Percentiles rank a stretch among this genome's conserved stretches.
Evolutionary conservation across 1,140 invertebrate species (phyloP).

Genomic region (Leptopilina clavipes): DNA sequence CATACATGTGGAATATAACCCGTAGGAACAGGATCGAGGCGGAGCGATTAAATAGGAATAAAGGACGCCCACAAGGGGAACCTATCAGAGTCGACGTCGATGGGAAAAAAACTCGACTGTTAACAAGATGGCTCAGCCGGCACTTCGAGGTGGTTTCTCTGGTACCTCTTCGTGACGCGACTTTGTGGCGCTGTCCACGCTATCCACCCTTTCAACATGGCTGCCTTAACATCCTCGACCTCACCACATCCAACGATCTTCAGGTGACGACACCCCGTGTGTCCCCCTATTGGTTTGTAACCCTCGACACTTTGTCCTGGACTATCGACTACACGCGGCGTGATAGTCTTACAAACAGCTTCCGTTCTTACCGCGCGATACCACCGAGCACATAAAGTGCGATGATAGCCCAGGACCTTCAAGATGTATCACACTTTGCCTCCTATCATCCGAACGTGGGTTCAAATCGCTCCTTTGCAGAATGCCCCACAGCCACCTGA

Average conservation of each 20-base stretch:
- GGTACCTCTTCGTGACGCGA: constrained; percentile 59
- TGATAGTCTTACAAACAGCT: constrained; percentile 65
- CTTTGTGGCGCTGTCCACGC: constrained; percentile 61
- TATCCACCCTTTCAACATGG: constrained; percentile 70
- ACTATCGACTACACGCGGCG: constrained; percentile 69
- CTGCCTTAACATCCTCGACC: constrained; percentile 60
- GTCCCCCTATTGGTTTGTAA: constrained; percentile 55
- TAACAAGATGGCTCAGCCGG: constrained; percentile 73
- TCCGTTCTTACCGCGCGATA: constrained; percentile 57
- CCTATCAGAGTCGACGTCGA: constrained; percentile 70
- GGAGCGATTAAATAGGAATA: constrained; percentile 73
- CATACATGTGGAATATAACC: constrained; percentile 43
- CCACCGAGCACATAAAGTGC: constrained; percentile 41
- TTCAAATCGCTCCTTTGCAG: not conserved
- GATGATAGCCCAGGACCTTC: constrained; percentile 7
- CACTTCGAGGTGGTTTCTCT: constrained; percentile 58
- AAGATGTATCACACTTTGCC: not conserved
- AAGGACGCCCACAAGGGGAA: constrained; percentile 71
- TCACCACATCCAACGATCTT: constrained; percentile 39
- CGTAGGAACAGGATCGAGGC: constrained; percentile 59
- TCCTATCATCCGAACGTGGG: constrained; percentile 14
- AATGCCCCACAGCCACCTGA: not conserved
- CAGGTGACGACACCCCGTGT: constrained; percentile 34
- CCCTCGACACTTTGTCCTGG: constrained; percentile 63
- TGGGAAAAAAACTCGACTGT: constrained; percentile 71